Conservation (phyloP, 2,797 vertebrate genomes). For the Enteromius thamalakanensis region DNA sequence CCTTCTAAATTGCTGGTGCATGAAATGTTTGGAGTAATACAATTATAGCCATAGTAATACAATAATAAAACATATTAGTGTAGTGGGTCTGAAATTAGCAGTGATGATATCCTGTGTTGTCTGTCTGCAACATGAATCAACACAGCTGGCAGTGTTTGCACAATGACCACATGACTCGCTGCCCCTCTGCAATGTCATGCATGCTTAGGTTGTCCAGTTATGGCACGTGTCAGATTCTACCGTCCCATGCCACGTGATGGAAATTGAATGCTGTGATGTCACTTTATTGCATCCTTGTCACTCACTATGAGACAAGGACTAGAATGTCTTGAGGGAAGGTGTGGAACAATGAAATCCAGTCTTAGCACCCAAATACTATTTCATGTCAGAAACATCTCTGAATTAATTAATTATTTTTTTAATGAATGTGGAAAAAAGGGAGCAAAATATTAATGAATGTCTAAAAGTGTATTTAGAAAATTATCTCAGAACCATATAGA, state of each 20-base stretch:
- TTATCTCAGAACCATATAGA: too few relatives aligned
- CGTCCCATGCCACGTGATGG: slow-evolving; percentile 58
- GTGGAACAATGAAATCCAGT: neutral
- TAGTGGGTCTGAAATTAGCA: neutral
- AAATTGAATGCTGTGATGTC: slow-evolving; percentile 64
- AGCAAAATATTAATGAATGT: too few relatives aligned
- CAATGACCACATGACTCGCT: slow-evolving; percentile 38
- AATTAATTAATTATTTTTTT: neutral
- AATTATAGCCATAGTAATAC: neutral
- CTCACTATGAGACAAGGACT: slow-evolving; percentile 54
- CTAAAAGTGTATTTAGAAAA: too few relatives aligned
- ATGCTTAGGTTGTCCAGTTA: slow-evolving; percentile 34
- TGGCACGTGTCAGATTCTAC: slow-evolving; percentile 59
- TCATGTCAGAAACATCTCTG: neutral
- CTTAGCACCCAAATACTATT: neutral
- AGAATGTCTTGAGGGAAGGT: slow-evolving; percentile 45
- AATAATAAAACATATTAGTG: neutral
- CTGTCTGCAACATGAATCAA: slow-evolving; percentile 30
- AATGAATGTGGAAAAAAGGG: too few relatives aligned
- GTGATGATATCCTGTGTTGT: slow-evolving; percentile 20
- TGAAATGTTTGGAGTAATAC: neutral
- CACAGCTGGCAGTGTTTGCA: slow-evolving; percentile 42
- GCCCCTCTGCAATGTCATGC: slow-evolving; percentile 29
- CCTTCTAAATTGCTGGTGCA: neutral
- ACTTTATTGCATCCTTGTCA: slow-evolving; percentile 59